These are phyloP conservation scores for Darevskia mixta DNA, from an alignment of 2,797 vertebrate genomes.

Conservation along the genomic window DNA sequence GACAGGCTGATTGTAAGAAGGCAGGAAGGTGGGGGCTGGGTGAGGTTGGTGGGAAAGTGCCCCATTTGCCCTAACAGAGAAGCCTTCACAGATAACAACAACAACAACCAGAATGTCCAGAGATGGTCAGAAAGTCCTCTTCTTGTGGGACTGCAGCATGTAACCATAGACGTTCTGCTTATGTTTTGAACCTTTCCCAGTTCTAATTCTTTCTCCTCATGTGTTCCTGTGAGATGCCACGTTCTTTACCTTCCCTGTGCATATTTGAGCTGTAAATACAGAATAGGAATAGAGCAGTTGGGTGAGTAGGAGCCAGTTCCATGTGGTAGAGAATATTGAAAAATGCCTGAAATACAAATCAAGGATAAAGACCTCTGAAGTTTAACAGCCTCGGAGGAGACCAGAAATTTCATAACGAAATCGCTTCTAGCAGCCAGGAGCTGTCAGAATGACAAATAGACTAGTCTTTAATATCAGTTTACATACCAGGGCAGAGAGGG, in stretches of 20 bases:
- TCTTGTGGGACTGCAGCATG: neutral
- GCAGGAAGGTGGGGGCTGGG: too few species aligned
- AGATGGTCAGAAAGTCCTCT: neutral
- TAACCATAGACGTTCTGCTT: neutral
- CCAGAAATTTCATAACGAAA: conserved; percentile 60
- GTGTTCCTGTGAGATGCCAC: too few species aligned
- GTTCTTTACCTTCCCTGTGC: neutral
- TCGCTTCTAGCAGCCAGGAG: conserved; percentile 62
- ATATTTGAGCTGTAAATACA: neutral
- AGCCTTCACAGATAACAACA: neutral
- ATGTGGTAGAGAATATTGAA: conserved; percentile 19
- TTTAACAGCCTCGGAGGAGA: conserved; percentile 59
- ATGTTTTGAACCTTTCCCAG: neutral
- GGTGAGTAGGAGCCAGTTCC: conserved; percentile 22
- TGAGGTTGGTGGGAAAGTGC: too few species aligned
- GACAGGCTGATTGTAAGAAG: too few species aligned
- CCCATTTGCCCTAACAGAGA: neutral
- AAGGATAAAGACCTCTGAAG: conserved; percentile 42
- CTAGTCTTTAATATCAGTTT: conserved; percentile 64
- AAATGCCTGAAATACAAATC: conserved; percentile 46
- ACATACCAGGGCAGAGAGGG: conserved; percentile 38
- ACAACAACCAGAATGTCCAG: too few species aligned
- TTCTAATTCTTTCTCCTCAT: neutral
- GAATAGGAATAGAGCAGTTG: neutral
- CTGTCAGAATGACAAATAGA: conserved; percentile 74